Percentiles rank a stretch among this genome's conserved stretches.
Evolutionary conservation across 2,797 vertebrate species (phyloP).

Genomic region (Alectoris magna): DNA sequence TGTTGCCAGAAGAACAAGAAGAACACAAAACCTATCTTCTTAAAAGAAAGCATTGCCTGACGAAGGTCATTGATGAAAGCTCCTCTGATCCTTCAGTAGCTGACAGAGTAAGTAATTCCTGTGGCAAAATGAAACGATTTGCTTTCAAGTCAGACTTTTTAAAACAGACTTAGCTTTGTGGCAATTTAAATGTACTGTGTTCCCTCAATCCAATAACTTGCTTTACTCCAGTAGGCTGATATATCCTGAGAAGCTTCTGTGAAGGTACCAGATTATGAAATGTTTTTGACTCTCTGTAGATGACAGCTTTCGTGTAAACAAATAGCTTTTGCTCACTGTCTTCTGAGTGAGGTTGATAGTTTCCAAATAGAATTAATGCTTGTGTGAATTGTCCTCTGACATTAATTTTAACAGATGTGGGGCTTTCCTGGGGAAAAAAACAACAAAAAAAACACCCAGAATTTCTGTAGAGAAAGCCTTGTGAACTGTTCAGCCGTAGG

Average conservation of each 20-base stretch:
- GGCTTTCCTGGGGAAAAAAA: neutral
- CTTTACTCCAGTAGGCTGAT: neutral
- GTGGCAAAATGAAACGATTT: neutral
- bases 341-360: neutral
- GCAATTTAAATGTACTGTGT: neutral
- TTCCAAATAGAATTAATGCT: neutral
- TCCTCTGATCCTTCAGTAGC: constrained; percentile 83
- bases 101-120: constrained; percentile 83
- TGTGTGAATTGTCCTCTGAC: neutral
- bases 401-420: neutral
- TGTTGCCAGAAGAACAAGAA: constrained; percentile 89
- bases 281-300: neutral
- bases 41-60: constrained; percentile 88
- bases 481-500: neutral
- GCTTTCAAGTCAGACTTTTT: neutral
- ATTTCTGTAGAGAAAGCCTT: neutral
- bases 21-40: constrained; percentile 83
- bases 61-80: constrained; percentile 86
- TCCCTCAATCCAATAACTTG: neutral
- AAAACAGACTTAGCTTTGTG: neutral
- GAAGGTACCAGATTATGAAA: neutral
- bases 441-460: neutral
- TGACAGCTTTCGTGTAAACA: neutral
- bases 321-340: neutral
- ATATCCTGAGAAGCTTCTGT: neutral